Evolutionary conservation across 92 coral and sea anemone genomes (phyloP).

Genomic region (Plumapathes pennacea): DNA sequence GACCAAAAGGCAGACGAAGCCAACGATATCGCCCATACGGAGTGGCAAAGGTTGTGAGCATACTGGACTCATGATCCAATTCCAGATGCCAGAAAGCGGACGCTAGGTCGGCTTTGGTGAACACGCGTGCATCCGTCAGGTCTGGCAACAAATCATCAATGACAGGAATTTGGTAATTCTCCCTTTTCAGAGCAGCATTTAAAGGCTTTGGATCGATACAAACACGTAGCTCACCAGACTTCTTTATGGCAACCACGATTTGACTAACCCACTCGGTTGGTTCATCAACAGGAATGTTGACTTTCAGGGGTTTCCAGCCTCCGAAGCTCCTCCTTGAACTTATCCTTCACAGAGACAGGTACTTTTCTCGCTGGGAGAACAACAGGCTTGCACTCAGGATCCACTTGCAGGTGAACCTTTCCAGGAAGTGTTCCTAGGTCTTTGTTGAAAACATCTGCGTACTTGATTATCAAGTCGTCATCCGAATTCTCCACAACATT

Average conservation of each 20-base stretch:
- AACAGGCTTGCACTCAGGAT: slow-evolving; percentile 7
- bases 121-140: slow-evolving; percentile 23
- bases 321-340: slow-evolving; percentile 10
- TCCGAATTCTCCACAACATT: slow-evolving; percentile 28
- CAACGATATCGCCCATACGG: slow-evolving; percentile 19
- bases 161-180: too few relatives aligned
- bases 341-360: slow-evolving; percentile 14
- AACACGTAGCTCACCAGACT: too few relatives aligned
- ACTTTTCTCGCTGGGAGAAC: slow-evolving; percentile 24
- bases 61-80: slow-evolving; percentile 4
- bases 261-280: slow-evolving; percentile 47
- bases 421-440: slow-evolving; percentile 24
- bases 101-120: slow-evolving; percentile 21
- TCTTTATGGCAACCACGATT: slow-evolving; percentile 23
- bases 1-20: slow-evolving; percentile 37
- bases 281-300: slow-evolving; percentile 31
- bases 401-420: slow-evolving; percentile 24
- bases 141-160: too few relatives aligned
- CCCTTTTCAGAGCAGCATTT: too few relatives aligned
- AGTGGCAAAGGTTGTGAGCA: slow-evolving; percentile 4
- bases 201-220: too few relatives aligned
- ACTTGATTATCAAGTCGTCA: slow-evolving; percentile 13
- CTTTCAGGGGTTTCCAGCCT: slow-evolving; percentile 7
- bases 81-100: slow-evolving; percentile 21
- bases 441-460: slow-evolving; percentile 12